A percentile compares a stretch with the other conserved stretches of the same genome.
Evolutionary conservation across 2,113 vertebrate genomes (phyloP).

Genomic region (Scalopus aquaticus): DNA sequence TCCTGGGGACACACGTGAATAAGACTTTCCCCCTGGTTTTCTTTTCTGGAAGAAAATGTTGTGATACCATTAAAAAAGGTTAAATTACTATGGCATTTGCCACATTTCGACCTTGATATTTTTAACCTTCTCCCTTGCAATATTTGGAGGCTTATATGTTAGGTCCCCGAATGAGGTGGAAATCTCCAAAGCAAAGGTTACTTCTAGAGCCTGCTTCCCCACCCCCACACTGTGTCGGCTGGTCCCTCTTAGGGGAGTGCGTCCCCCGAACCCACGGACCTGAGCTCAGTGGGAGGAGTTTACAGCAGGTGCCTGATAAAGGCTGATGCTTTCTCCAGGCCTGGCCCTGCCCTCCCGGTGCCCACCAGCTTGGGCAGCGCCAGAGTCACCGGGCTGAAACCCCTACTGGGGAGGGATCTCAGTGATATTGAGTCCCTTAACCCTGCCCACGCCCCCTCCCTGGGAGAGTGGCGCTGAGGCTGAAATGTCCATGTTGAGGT

Average conservation of each 20-base stretch:
- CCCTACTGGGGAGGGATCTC: accelerated
- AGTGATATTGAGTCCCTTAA: too few species aligned
- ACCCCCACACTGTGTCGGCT: neutral
- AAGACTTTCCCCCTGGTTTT: neutral
- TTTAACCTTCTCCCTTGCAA: neutral
- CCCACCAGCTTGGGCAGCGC: neutral
- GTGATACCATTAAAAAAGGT: neutral
- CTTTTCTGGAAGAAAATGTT: neutral
- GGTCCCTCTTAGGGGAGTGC: neutral
- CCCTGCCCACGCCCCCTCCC: neutral
- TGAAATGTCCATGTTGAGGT: accelerated
- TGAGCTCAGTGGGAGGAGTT: neutral
- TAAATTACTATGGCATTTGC: accelerated
- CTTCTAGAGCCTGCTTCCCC: too few species aligned
- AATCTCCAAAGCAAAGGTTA: neutral
- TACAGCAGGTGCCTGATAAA: neutral
- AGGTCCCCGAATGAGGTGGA: neutral
- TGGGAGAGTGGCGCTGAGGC: accelerated
- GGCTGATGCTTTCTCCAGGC: too few species aligned
- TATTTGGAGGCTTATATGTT: neutral
- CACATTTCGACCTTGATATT: neutral
- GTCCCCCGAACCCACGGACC: accelerated
- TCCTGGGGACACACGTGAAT: neutral
- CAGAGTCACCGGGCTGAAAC: neutral
- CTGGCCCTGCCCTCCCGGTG: neutral